phyloP scores from a whole-genome alignment of 1,140 invertebrate genomes.

The Oreohelix idahoensis region DNA sequence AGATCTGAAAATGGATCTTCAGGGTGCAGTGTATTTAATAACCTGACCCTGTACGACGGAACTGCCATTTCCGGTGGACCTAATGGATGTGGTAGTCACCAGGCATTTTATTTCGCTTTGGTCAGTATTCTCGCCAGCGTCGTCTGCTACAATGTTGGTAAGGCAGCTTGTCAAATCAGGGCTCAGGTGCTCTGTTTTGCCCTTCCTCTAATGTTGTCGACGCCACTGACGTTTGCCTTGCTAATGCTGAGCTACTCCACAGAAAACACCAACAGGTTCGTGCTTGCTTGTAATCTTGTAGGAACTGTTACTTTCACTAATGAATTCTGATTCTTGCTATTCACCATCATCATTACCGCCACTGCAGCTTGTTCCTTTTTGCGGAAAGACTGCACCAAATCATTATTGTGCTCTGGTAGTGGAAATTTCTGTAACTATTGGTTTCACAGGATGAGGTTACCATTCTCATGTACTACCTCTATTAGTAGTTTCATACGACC shows the following conservation, averaged over 20 bases:
- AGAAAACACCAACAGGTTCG: conserved; percentile 31
- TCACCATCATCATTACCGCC: too few relatives aligned
- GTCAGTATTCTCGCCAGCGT: conserved; percentile 51
- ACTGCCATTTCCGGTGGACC: neutral
- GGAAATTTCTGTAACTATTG: too few relatives aligned
- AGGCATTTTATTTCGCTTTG: conserved; percentile 53
- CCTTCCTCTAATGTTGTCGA: conserved; percentile 53
- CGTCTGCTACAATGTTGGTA: conserved; percentile 59
- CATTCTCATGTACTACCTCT: too few relatives aligned
- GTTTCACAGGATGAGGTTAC: too few relatives aligned
- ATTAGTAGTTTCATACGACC: too few relatives aligned
- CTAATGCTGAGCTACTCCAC: conserved; percentile 40
- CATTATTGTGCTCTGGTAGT: too few relatives aligned
- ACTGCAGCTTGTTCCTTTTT: too few relatives aligned
- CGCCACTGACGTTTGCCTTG: conserved; percentile 57
- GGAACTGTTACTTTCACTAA: too few relatives aligned
- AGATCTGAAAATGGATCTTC: conserved; percentile 6
- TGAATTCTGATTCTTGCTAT: too few relatives aligned
- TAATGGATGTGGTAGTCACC: conserved; percentile 41
- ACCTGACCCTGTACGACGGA: conserved; percentile 33
- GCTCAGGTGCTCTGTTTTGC: conserved; percentile 60
- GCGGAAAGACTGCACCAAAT: too few relatives aligned
- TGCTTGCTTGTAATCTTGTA: too few relatives aligned
- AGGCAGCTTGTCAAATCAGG: conserved; percentile 58
- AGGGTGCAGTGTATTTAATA: conserved; percentile 28